Percentiles rank a stretch among this genome's conserved stretches.
phyloP scores from a whole-genome alignment of 2,888 invertebrate genomes.

The Stenichneumon culpator region DNA sequence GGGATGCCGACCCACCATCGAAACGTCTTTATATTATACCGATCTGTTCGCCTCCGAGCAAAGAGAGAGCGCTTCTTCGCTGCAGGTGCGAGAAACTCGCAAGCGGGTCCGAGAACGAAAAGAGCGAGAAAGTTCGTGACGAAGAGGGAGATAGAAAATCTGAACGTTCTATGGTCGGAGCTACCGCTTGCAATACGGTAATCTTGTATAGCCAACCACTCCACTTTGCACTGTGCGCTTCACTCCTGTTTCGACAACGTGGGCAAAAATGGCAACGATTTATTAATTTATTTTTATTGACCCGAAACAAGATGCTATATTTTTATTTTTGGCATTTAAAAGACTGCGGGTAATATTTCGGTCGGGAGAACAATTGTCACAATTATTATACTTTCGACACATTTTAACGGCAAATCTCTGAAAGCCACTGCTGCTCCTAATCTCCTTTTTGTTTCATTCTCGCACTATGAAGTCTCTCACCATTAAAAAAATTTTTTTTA shows the following conservation, averaged over 20 bases:
- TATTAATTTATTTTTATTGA: not conserved
- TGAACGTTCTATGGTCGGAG: constrained; percentile 1
- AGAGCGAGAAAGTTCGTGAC: constrained; percentile 30
- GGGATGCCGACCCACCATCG: constrained; percentile 72
- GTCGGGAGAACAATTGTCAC: too few species aligned
- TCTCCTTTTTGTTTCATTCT: too few species aligned
- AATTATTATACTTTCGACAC: too few species aligned
- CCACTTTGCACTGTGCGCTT: not conserved
- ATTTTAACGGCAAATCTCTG: too few species aligned
- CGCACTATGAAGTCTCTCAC: too few species aligned
- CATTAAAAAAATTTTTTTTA: too few species aligned
- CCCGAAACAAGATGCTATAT: not conserved
- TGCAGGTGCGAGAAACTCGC: constrained; percentile 72
- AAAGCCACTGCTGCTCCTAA: too few species aligned
- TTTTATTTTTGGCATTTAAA: too few species aligned
- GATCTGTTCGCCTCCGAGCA: constrained; percentile 14
- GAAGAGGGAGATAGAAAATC: constrained; percentile 45
- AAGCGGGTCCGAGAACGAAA: constrained; percentile 66
- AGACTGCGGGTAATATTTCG: too few species aligned
- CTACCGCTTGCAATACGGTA: constrained; percentile 25
- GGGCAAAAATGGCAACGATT: not conserved
- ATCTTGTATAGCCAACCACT: not conserved
- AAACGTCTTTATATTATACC: constrained; percentile 73
- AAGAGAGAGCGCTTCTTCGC: constrained; percentile 58
- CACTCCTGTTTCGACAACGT: not conserved